Conservation (phyloP, 1,140 invertebrate species). For the Anastrepha ludens region DNA sequence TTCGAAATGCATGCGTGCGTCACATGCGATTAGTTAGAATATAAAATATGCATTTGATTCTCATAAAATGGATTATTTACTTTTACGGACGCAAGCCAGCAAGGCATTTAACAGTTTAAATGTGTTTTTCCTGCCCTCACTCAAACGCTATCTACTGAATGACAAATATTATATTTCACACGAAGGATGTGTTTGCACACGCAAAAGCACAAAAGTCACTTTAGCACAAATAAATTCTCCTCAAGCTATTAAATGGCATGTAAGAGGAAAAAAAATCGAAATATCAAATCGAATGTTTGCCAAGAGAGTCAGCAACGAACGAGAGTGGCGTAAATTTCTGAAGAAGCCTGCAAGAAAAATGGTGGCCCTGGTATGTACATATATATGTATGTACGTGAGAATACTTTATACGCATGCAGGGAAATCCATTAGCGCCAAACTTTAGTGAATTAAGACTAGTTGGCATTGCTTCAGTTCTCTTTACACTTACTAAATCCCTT, state of each 20-base stretch:
- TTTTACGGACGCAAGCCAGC: background rate
- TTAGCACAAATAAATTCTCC: slow-evolving; percentile 21
- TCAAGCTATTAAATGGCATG: slow-evolving; percentile 39
- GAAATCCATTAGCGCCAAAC: no score
- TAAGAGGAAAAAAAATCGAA: background rate
- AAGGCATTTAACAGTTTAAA: slow-evolving; percentile 27
- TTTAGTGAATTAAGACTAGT: no score
- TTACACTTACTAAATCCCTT: no score
- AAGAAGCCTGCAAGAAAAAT: background rate
- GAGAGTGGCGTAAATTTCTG: background rate
- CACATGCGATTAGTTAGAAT: background rate
- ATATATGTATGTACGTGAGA: background rate
- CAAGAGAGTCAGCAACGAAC: background rate
- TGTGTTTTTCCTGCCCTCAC: background rate
- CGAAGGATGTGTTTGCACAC: background rate
- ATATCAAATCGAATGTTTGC: slow-evolving; percentile 30
- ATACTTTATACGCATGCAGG: background rate
- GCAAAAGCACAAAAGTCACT: slow-evolving; percentile 25
- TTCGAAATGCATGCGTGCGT: background rate
- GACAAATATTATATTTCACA: background rate
- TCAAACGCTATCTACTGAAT: background rate
- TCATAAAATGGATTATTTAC: slow-evolving; percentile 22
- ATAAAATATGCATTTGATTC: slow-evolving; percentile 47
- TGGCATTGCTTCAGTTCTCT: no score
- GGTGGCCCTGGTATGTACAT: background rate